phyloP scores from a whole-genome alignment of 2,888 invertebrate genomes.

The Elmis aenea region DNA sequence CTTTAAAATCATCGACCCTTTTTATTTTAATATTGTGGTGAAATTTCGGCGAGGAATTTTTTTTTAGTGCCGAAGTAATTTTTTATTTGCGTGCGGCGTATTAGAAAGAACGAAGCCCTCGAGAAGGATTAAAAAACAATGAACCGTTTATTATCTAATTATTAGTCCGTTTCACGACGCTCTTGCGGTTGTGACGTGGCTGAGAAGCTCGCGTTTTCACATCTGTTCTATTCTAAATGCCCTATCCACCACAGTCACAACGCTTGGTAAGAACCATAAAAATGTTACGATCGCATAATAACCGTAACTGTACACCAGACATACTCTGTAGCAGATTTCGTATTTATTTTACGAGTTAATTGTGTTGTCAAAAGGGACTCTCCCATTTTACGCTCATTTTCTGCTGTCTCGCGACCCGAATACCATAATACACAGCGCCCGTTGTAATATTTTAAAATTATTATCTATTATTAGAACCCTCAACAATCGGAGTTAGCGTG shows the following conservation, averaged over 20 bases:
- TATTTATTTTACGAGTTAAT: slow-evolving; percentile 44
- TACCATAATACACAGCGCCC: slow-evolving; percentile 15
- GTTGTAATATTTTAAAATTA: slow-evolving; percentile 17
- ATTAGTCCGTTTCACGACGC: too few relatives aligned
- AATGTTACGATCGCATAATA: slow-evolving; percentile 45
- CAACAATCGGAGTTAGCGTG: slow-evolving; percentile 11
- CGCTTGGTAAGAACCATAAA: slow-evolving; percentile 42
- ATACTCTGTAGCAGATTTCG: slow-evolving; percentile 43
- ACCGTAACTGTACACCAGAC: slow-evolving; percentile 45
- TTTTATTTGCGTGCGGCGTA: too few relatives aligned
- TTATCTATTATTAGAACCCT: slow-evolving; percentile 14
- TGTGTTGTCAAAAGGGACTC: slow-evolving; percentile 40
- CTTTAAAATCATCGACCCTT: too few relatives aligned
- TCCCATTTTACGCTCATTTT: slow-evolving; percentile 26
- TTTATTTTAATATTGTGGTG: too few relatives aligned
- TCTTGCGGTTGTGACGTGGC: neutral
- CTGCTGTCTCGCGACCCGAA: slow-evolving; percentile 18
- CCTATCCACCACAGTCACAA: slow-evolving; percentile 20
- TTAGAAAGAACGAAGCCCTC: too few relatives aligned
- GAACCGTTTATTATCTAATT: too few relatives aligned
- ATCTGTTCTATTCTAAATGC: slow-evolving; percentile 22
- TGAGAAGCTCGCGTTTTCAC: slow-evolving; percentile 16
- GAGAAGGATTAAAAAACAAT: too few relatives aligned
- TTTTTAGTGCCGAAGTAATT: too few relatives aligned
- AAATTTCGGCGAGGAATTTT: too few relatives aligned